These are phyloP conservation scores for Clupea harengus DNA, from an alignment of 2,113 vertebrate genomes.

Conservation along the genomic window DNA sequence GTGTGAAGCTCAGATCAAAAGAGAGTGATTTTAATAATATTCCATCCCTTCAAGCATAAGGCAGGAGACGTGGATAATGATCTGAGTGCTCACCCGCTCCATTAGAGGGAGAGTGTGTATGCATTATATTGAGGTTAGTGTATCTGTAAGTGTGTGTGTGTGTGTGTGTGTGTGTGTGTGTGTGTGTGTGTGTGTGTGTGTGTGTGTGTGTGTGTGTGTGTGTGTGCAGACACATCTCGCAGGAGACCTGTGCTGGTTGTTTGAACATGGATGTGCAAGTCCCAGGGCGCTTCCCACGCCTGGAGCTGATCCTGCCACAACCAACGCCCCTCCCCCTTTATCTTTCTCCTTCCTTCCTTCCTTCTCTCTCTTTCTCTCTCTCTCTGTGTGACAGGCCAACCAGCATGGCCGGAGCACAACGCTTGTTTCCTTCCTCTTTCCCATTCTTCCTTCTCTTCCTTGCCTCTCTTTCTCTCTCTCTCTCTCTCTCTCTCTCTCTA, in stretches of 20 bases:
- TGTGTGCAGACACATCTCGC: constrained; percentile 10
- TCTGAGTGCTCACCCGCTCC: constrained; percentile 24
- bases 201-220: background rate
- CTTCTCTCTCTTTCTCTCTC: constrained; percentile 29
- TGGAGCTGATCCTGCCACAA: constrained; percentile 32
- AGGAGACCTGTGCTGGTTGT: constrained; percentile 25
- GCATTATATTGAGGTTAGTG: background rate
- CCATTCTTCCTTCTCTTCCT: background rate
- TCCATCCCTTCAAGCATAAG: constrained; percentile 6
- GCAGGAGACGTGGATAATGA: constrained; percentile 30
- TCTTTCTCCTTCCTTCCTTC: background rate
- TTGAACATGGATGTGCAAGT: constrained; percentile 32
- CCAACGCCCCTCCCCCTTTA: background rate
- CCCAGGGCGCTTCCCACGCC: constrained; percentile 30
- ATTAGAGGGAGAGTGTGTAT: constrained; percentile 40
- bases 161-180: background rate
- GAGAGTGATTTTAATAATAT: constrained; percentile 33
- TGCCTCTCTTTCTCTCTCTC: constrained; percentile 30
- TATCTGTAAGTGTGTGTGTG: background rate
- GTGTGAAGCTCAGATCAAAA: constrained; percentile 65
- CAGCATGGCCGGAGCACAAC: too few species aligned
- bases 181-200: background rate
- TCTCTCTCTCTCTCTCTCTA: constrained; percentile 29
- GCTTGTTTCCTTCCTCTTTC: background rate
- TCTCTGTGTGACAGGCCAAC: background rate